Conservation (phyloP, 2,797 vertebrate genomes). For the Paguma larvata region DNA sequence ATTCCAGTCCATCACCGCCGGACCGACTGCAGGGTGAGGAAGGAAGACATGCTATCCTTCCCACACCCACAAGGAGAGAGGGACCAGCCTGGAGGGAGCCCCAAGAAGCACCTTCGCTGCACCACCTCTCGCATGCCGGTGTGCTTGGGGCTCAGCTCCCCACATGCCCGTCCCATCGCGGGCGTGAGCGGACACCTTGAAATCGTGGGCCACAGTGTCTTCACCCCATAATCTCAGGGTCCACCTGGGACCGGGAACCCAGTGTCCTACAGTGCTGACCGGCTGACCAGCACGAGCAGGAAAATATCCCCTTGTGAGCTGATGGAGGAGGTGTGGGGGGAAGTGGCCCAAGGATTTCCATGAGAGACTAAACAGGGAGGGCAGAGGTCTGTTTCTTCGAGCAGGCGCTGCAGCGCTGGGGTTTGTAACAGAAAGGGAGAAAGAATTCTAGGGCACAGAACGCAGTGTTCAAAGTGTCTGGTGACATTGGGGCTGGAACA, state of each 20-base stretch:
- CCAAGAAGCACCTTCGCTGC: not conserved
- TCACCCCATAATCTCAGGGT: not conserved
- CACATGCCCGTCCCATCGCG: no score
- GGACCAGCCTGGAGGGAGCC: not conserved
- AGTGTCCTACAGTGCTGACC: no score
- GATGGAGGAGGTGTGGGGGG: accelerated
- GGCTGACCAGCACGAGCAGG: not conserved
- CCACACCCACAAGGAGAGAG: not conserved
- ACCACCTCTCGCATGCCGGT: not conserved
- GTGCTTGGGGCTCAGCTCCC: not conserved
- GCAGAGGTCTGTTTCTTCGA: not conserved
- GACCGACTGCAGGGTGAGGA: no score
- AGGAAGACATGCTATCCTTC: not conserved
- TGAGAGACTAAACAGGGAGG: not conserved
- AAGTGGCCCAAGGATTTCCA: not conserved
- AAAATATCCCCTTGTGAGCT: not conserved
- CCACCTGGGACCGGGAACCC: not conserved
- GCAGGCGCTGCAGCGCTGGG: not conserved
- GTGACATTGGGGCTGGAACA: accelerated
- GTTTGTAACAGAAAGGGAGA: not conserved
- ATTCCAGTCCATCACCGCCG: no score
- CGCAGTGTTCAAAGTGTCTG: not conserved
- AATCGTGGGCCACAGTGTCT: not conserved
- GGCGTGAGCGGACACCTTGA: not conserved
- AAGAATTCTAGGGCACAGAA: not conserved